Conservation (phyloP, 2,113 vertebrate species). For the Scartelaos histophorus region DNA sequence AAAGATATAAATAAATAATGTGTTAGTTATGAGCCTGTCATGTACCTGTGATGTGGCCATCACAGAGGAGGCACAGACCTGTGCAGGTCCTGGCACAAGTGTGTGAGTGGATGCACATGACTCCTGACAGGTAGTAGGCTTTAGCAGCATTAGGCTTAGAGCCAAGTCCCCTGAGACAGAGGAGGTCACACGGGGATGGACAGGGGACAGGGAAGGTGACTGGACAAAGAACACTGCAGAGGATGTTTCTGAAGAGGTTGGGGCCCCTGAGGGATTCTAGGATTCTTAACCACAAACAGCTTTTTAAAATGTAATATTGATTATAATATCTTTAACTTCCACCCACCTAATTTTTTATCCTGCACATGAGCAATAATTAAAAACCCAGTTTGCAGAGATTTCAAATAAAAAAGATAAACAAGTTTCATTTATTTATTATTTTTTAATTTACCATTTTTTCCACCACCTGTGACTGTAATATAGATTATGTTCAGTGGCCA, state of each 20-base stretch:
- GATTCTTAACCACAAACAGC: no score
- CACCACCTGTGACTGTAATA: background rate
- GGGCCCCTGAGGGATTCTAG: background rate
- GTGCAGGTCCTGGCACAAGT: slow-evolving; percentile 49
- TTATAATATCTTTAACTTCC: no score
- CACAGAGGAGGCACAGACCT: slow-evolving; percentile 33
- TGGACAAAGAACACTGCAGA: background rate
- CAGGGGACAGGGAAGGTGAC: slow-evolving; percentile 18
- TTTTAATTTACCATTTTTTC: no score
- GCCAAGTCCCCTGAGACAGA: slow-evolving; percentile 39
- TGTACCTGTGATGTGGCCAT: slow-evolving; percentile 10
- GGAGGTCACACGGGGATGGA: slow-evolving; percentile 43
- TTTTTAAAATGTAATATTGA: no score
- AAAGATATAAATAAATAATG: background rate
- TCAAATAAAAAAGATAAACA: background rate
- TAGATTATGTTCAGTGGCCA: background rate
- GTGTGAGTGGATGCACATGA: slow-evolving; percentile 62
- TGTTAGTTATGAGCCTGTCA: background rate
- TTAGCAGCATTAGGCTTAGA: slow-evolving; percentile 71
- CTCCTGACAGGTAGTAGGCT: slow-evolving; percentile 74
- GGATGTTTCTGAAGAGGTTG: background rate
- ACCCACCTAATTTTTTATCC: no score
- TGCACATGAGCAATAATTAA: background rate
- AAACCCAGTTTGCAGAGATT: background rate
- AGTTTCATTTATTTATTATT: background rate